Evolutionary conservation across 2,797 vertebrate genomes (phyloP), one percentile per base, ranked within the genome.

Genomic region (Intellagama lesueurii): DNA sequence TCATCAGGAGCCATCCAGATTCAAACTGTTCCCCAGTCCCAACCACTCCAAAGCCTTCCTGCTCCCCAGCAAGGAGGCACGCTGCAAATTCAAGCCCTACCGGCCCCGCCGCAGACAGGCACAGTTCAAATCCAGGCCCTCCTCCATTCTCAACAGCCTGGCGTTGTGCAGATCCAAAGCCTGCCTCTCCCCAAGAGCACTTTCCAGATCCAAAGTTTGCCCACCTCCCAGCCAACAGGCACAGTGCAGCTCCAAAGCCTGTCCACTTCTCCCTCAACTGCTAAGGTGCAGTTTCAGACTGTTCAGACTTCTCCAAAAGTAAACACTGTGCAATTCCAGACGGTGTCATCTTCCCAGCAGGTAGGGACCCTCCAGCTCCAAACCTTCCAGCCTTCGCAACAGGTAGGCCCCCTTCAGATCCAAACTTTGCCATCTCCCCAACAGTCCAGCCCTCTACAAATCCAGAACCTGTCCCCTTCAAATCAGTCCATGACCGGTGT

Each of bases 401-500:
- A 95, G 0, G 26, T 93, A 32, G 47, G 79, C 7, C 79, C 77
- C 0, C 69, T 94, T 79, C 93, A 93, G 9, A 87, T 92, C 1
- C 90, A 91, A 8, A 60, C 90, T 0, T 49, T 93, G 1, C 16
- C 0, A 6, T 52, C 89, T 8, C 7, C 78, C 0, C 94, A 91
- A 82, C 94, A 95, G 84, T 56, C 92, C 47, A 92, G 89, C 24
- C 87, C 94, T 79, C 91, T 95, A 44, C 95, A 94, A 64, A 92
- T 94, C 24, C 94, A 94, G 40, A 87, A 70, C 22, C 66, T 87
- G 32, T 26, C 72, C 28, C 60, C 80, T 60, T 82, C 89, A 68
- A 90, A 85, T 70, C 91, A 83, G 72, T 35, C 87, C 26, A 9
- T 83, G 73, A 35, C 81, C 35, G 60, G 75, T 0, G 86, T 92